Evolutionary conservation across 2,113 vertebrate genomes (phyloP).

Genomic region (Tilapia sparmanii): DNA sequence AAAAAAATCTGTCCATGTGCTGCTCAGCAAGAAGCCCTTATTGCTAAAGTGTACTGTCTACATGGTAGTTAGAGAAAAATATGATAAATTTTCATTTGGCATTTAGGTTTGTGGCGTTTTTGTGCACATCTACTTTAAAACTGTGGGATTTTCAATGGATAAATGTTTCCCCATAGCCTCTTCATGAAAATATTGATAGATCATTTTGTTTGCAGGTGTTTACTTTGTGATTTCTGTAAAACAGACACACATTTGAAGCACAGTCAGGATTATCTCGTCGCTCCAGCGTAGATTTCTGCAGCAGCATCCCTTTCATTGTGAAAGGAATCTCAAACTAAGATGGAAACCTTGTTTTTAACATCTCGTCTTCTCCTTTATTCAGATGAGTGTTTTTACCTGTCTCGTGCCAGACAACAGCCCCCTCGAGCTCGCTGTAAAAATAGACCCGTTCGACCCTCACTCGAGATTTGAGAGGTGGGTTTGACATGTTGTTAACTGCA

Average conservation of each 20-base stretch:
- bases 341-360: not conserved
- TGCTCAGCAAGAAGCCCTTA: not conserved
- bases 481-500: not conserved
- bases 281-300: not conserved
- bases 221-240: not conserved
- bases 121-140: not conserved
- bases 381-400: conserved; percentile 91
- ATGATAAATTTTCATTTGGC: rapidly evolving
- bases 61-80: not conserved
- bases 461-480: conserved; percentile 84
- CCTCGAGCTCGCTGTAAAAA: conserved; percentile 79
- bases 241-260: not conserved
- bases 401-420: conserved; percentile 77
- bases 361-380: not conserved
- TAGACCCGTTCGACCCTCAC: conserved; percentile 87
- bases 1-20: not conserved
- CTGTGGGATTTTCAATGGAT: rapidly evolving
- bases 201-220: not conserved
- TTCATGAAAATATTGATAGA: not conserved
- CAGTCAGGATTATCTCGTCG: rapidly evolving
- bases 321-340: not conserved
- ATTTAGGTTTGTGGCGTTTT: not conserved
- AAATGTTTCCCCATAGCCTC: not conserved
- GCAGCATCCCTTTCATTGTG: not conserved
- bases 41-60: not conserved